A percentile compares a stretch with the other conserved stretches of the same genome.
phyloP scores from a whole-genome alignment of 2,888 invertebrate genomes.

The Amitus sp. region DNA sequence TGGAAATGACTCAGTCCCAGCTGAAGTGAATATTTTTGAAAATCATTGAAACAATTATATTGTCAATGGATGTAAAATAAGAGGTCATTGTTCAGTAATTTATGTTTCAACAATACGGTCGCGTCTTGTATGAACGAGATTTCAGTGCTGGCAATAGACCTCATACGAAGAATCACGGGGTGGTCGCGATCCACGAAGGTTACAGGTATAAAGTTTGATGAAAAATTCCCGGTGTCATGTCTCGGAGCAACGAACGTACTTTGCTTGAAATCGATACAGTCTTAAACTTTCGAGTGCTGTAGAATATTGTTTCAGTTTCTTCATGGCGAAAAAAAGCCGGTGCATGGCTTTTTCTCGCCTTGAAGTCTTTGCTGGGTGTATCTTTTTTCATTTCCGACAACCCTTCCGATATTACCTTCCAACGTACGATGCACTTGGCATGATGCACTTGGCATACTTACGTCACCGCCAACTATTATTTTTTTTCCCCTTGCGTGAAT shows the following conservation, averaged over 20 bases:
- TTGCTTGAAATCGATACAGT: conserved; percentile 9
- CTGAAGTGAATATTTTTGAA: too few relatives aligned
- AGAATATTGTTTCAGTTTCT: too few relatives aligned
- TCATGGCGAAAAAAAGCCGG: too few relatives aligned
- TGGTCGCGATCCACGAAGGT: conserved; percentile 55
- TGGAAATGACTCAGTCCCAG: too few relatives aligned
- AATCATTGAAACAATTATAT: too few relatives aligned
- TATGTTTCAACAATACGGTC: background rate
- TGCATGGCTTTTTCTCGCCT: conserved; percentile 14
- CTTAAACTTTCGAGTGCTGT: background rate
- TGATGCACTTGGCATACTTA: conserved; percentile 11
- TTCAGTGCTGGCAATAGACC: conserved; percentile 48
- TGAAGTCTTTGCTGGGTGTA: background rate
- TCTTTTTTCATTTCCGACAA: background rate
- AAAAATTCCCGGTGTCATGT: conserved; percentile 55
- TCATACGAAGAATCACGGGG: conserved; percentile 52
- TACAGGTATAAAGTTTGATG: conserved; percentile 48
- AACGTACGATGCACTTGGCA: conserved; percentile 1
- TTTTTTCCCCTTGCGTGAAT: background rate
- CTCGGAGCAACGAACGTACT: conserved; percentile 52
- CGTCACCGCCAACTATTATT: conserved; percentile 6
- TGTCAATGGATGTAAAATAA: too few relatives aligned
- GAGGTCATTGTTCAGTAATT: too few relatives aligned
- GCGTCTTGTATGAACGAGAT: conserved; percentile 47
- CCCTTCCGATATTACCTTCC: conserved; percentile 5